Base-by-base conservation (phyloP, 2,113 vertebrate genomes). In the Zeus faber region DNA sequence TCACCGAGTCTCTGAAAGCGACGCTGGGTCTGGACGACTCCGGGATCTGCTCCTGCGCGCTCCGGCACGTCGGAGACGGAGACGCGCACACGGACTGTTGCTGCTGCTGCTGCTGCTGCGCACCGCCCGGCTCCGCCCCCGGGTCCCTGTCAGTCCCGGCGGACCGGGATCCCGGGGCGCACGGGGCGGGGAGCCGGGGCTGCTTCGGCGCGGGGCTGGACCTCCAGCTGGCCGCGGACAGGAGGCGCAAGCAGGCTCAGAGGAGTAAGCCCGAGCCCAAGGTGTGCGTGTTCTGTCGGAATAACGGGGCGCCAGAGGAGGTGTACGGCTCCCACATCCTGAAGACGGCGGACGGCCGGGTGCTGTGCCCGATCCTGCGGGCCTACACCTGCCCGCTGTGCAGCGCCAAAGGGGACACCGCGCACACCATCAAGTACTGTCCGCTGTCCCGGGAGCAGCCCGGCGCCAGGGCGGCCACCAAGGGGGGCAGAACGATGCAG, bases 361-460 rank as follows among this genome's bases (percentile, higher is more conserved):
- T 91, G 2, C 74, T 91, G 69, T 91, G 90, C 58, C 90, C 90
- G 53, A 89, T 91, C 67, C 86, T 91, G n/a, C 78, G 90, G 46
- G 88, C 89, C 0, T 91, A 91, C 80, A 91, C 90, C 16, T 91
- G 90, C 61, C 90, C 90, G 1, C 81, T 91, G 22, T 91, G 90
- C 87, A 90, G 89, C 31, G 90, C 89, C 73, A 91, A 90, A 72
- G 89, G 90, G 2, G 90, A 91, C 77, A 87, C 89, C 52, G 90
- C 90, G 59, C 89, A 91, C 75, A 91, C 90, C 63, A 91, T 91
- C 76, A 91, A 91, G 75, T 91, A 91, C 87, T 91, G 90, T 75
- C 90, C 90, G 35, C 89, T 91, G 1, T 91, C 90, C 35, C 87
- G 80, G 50, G 89, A 90, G 22, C 89, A 88, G 72, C 70, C 81